Evolutionary conservation across 2,113 vertebrate genomes (phyloP), one percentile per base, ranked within the genome.

Genomic region (Nerophis ophidion): DNA sequence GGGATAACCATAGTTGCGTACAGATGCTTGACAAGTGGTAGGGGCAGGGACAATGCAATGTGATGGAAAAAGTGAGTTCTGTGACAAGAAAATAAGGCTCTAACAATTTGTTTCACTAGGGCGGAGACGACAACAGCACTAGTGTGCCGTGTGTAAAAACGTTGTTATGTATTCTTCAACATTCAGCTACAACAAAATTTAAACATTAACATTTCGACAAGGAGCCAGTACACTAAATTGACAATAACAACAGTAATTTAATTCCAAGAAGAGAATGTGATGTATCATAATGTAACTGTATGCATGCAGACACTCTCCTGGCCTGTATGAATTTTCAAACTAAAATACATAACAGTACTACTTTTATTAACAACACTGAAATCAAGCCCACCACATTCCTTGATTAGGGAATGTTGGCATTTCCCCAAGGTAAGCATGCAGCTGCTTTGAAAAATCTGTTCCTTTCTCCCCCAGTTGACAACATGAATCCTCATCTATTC

Each of bases 91-190:
- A 40, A 5, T 9, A 40, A 9, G 38, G 38, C 38, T 40, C 10
- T 40, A 8, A 9, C 38, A 40, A 63, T 75, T 75, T 77, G 75
- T 83, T 84, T 69, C 74, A 80, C 50, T 57, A 53, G 67, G 56
- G 42, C 76, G 77, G 76, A 82, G 73, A 54, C 79, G 65, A 75
- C 48, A 2, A 38, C 60, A 80, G 79, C 76, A 86, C 79, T 19
- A 81, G 81, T 80, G 72, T 49, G 47, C 75, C 33, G 49, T 60
- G 65, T 75, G 70, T 77, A 70, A 80, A 72, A 62, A 40, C 61
- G 5, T 64, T 61, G 71, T 69, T 61, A 72, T 66, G 65, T 36
- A n/a, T 50, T 70, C 33, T 65, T 61, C 49, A 60, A 66, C 61
- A 55, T 57, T 26, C 26, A 26, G 3, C 26, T 26, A 26, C 3